Evolutionary conservation across 2,797 vertebrate species (phyloP).

Genomic region (Onychomys arenicola): DNA sequence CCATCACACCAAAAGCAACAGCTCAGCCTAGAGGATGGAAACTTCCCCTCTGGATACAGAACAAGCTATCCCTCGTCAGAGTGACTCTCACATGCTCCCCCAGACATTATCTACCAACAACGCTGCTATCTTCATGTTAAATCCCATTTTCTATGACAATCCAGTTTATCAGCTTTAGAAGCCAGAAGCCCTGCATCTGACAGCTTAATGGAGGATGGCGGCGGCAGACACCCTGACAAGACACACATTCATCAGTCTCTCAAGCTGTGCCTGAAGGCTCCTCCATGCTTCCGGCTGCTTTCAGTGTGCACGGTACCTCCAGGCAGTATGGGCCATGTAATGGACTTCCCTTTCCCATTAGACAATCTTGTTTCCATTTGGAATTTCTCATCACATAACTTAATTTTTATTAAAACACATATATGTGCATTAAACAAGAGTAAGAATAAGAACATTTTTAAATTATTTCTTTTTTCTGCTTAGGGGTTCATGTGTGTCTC

Average conservation of each 20-base stretch:
- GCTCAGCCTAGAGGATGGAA: not conserved
- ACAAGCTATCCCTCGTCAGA: not conserved
- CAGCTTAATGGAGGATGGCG: not conserved
- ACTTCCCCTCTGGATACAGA: not conserved
- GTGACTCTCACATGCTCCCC: not conserved
- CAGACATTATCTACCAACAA: not conserved
- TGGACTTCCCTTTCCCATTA: not conserved
- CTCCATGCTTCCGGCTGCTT: not conserved
- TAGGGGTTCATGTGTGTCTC: not conserved
- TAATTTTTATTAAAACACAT: slow-evolving; percentile 32
- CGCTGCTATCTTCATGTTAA: not conserved
- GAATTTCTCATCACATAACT: not conserved
- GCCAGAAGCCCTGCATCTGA: not conserved
- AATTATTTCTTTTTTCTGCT: not conserved
- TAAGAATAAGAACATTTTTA: not conserved
- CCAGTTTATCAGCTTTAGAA: not conserved
- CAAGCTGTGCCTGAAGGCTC: not conserved
- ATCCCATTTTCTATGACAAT: not conserved
- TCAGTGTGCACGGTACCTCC: not conserved
- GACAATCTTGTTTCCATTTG: not conserved
- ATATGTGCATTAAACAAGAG: slow-evolving; percentile 15
- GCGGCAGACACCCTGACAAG: not conserved
- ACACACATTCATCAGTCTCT: not conserved
- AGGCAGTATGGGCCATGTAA: not conserved
- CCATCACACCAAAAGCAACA: not conserved